Base-by-base conservation (phyloP, 2,113 vertebrate genomes). In the Upupa epops region DNA sequence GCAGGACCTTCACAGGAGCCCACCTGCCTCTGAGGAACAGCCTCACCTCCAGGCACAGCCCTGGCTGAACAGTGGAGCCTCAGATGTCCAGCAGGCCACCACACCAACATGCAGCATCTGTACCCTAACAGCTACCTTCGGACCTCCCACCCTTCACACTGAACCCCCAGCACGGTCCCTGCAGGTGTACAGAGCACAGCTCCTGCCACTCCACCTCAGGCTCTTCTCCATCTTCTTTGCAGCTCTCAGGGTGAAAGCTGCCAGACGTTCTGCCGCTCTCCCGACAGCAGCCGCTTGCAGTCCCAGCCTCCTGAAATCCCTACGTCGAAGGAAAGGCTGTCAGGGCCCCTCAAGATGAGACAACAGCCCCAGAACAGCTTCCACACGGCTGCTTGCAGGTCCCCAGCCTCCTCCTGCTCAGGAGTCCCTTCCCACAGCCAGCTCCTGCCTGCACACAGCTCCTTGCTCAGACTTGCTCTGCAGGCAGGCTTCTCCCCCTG, bases 21-120 rank as follows among this genome's bases (percentile, higher is more conserved):
- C 19, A 4, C 13, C 5, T 21, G 13, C 65, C 52, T 28, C 17
- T 56, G 40, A 2, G 15, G 21, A n/a, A 28, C 46, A 46, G 29
- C 1, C 2, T 24, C 18, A 13, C 46, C 46, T 32, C 25, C 1
- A 0, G 51, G 16, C 0, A 3, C 1, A 24, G 14, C 69, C 11
- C 48, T 2, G 37, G 22, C 3, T 52, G 40, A 11, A 4, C 13
- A 5, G 8, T 4, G 42, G 42, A 37, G 9, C 22, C 42, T 26
- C 29, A 20, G 37, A 6, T 15, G 17, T 40, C 31, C 11, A 48
- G 6, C 51, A 24, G 6, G 36, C 15, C 31, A 40, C 8, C 37
- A 25, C n/a, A 25, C 17, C 56, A 76, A 16, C 19, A 8, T 15
- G 32, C 70, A 49, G 26, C 29, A 15, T 17, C 14, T 58, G 29